Percentiles rank a stretch among this genome's conserved stretches.
Evolutionary conservation across 2,113 vertebrate genomes (phyloP).

Genomic region (Pseudopipra pipra): DNA sequence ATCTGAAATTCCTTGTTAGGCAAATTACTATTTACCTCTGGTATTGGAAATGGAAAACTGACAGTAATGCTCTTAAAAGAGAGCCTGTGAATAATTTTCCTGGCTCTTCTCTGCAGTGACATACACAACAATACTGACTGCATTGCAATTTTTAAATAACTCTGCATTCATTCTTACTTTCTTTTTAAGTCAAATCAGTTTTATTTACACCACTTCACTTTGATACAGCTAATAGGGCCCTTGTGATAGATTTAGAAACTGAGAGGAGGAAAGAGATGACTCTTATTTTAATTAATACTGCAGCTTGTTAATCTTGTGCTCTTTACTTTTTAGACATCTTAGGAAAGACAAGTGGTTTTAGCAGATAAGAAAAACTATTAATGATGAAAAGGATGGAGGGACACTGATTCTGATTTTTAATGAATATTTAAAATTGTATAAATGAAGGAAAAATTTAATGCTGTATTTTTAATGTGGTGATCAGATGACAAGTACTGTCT

Average conservation of each 20-base stretch:
- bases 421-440: constrained; percentile 34
- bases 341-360: constrained; percentile 68
- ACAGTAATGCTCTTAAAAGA: neutral
- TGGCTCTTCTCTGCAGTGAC: neutral
- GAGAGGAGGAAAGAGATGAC: constrained; percentile 39
- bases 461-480: constrained; percentile 16
- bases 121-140: neutral
- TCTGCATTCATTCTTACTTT: neutral
- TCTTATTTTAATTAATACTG: constrained; percentile 70
- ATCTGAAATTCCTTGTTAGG: constrained; percentile 3
- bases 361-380: constrained; percentile 68
- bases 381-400: constrained; percentile 28
- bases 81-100: constrained; percentile 7
- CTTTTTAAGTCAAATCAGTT: constrained; percentile 34
- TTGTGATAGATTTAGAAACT: constrained; percentile 42
- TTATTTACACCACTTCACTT: constrained; percentile 41
- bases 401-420: constrained; percentile 54
- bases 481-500: constrained; percentile 20
- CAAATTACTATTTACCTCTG: neutral
- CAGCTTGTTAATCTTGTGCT: constrained; percentile 50
- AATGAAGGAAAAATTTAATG: constrained; percentile 20
- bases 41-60: neutral
- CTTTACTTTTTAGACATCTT: constrained; percentile 57
- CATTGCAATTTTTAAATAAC: neutral
- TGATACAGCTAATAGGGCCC: neutral